phyloP scores from a whole-genome alignment of 2,113 vertebrate genomes.

The Ptychochromis oligacanthus region DNA sequence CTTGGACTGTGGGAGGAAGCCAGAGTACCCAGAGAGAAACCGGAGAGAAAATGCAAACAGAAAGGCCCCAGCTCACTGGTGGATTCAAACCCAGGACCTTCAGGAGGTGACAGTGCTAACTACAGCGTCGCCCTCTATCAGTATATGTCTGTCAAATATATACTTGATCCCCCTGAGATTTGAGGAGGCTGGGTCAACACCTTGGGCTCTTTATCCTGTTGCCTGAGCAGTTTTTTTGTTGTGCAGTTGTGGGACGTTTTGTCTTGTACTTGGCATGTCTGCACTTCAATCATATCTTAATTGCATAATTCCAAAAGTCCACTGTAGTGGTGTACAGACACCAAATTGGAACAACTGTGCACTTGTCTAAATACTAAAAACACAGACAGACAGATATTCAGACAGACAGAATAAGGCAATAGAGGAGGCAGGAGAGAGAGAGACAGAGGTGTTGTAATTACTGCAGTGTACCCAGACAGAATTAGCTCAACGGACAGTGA shows the following conservation, averaged over 20 bases:
- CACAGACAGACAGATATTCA: not conserved
- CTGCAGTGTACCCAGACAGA: conserved; percentile 67
- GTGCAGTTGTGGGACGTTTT: not conserved
- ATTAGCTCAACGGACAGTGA: conserved; percentile 77
- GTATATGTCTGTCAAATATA: not conserved
- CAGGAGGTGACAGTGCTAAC: not conserved
- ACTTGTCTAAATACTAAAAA: not conserved
- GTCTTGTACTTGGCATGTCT: not conserved
- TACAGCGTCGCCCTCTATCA: not conserved
- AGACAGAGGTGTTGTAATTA: conserved; percentile 68
- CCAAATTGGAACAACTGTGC: not conserved
- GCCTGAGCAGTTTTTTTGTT: not conserved
- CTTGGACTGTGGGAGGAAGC: not conserved
- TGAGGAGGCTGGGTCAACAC: not conserved
- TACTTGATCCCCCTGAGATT: not conserved
- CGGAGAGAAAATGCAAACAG: conserved; percentile 1
- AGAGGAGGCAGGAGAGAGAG: not conserved
- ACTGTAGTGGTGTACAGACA: not conserved
- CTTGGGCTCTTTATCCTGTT: not conserved
- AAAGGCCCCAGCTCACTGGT: not conserved
- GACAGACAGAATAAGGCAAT: not conserved
- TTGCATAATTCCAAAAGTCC: not conserved
- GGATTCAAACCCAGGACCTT: not conserved
- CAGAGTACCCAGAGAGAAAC: not conserved
- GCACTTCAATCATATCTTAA: not conserved